Evolutionary conservation across 2,797 vertebrate genomes (phyloP), one percentile per base, ranked within the genome.

Genomic region (Rhyacichthys aspro): DNA sequence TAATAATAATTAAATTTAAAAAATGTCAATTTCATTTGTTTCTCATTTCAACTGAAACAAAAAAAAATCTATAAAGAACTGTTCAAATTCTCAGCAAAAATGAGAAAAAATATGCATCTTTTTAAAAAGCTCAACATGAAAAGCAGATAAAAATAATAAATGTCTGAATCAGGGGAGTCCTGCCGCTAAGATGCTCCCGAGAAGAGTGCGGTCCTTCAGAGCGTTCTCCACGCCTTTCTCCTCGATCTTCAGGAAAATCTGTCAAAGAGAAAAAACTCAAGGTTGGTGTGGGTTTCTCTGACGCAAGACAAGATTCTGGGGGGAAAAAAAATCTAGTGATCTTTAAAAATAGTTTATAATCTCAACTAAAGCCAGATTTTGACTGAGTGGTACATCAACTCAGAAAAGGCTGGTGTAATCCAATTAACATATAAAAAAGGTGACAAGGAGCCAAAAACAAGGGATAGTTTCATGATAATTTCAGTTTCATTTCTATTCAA

Each of bases 221-320:
- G 94, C 93, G 17, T 94, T 94, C 48, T 98, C 96, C 1, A 96
- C 82, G 0, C 94, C 94, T 6, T 86, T 88, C 88, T 95, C 95
- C 54, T 98, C 95, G 53, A 97, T 93, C 88, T 93, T 96, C 84
- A 99, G 85, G 39, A 90, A 95, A 16, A 99, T 92, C 97, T 98
- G 83, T 1, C 55, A 61, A 0, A 17, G 2, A 39, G 43, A 63
- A 17, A 12, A 12, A 14, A 28, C 23, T 28, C 4, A 28, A 28
- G 23, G 23, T 28, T 28, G 3, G 23, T 28, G 23, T 28, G 23
- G 23, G 23, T 28, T 28, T 28, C 23, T 28, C 23, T 28, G 23
- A 28, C 3, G 23, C 23, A 28, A 28, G 23, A 5, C 1, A 6
- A 5, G 23, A 5, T 28, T 28, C n/a, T n/a, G n/a, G n/a, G n/a